Conservation (phyloP, 2,888 invertebrate species). For the Lacanobia oleracea region DNA sequence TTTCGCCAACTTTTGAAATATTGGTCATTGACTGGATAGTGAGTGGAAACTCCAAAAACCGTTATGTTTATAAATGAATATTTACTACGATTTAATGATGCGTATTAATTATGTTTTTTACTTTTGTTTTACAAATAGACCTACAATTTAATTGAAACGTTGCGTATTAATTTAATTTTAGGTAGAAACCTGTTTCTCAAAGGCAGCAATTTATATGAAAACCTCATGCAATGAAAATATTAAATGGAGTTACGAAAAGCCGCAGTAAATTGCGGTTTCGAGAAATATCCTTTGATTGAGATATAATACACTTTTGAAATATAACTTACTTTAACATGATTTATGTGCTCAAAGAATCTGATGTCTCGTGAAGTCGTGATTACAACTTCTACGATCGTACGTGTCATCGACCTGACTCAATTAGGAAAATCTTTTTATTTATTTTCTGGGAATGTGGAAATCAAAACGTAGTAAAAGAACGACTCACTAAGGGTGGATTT, state of each 20-base stretch:
- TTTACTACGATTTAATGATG: background rate
- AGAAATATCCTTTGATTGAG: slow-evolving; percentile 17
- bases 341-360: slow-evolving; percentile 13
- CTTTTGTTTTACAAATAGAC: background rate
- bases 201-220: slow-evolving; percentile 16
- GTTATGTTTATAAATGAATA: background rate
- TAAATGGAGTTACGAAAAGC: slow-evolving; percentile 5
- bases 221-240: slow-evolving; percentile 2
- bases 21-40: background rate
- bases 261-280: slow-evolving; percentile 11
- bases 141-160: background rate
- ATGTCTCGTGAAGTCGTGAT: slow-evolving; percentile 1
- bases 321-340: background rate
- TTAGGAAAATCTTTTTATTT: background rate
- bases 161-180: slow-evolving; percentile 1
- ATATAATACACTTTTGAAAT: slow-evolving; percentile 6
- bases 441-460: no score
- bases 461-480: no score
- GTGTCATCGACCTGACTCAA: slow-evolving; percentile 9
- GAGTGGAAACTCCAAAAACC: background rate
- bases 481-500: no score
- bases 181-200: background rate
- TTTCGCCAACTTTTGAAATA: background rate
- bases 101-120: background rate
- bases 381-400: background rate